Evolutionary conservation across 2,888 invertebrate species (phyloP).

Genomic region (Epiblema foenella): DNA sequence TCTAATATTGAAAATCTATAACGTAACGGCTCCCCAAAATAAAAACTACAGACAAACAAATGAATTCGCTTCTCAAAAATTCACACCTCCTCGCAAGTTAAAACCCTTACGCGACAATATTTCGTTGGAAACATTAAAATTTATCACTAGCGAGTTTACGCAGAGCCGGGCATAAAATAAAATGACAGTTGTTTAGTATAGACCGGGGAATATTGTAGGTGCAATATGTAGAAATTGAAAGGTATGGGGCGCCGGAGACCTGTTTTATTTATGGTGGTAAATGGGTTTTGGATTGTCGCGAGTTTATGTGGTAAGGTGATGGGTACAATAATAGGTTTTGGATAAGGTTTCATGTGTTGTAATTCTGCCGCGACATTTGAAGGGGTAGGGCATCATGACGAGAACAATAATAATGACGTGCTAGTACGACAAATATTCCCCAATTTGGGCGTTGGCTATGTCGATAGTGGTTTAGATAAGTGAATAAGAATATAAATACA

Average conservation of each 20-base stretch:
- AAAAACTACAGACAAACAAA: conserved; percentile 35
- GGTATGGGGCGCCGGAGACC: conserved; percentile 79
- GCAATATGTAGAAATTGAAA: conserved; percentile 79
- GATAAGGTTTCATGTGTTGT: conserved; percentile 22
- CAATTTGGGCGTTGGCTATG: neutral
- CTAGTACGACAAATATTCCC: neutral
- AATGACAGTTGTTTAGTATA: conserved; percentile 84
- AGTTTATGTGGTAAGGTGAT: conserved; percentile 59
- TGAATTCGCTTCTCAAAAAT: conserved; percentile 42
- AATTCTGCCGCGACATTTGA: neutral
- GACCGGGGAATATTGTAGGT: conserved; percentile 76
- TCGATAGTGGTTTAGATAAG: too few species aligned
- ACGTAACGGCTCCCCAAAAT: conserved; percentile 12
- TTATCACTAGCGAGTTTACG: conserved; percentile 81
- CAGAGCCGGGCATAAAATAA: conserved; percentile 83
- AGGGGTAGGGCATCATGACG: neutral
- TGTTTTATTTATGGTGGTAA: conserved; percentile 80
- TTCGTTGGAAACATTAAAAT: conserved; percentile 80
- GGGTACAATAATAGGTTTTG: conserved; percentile 41
- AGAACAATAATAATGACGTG: neutral
- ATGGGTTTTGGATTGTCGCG: conserved; percentile 79
- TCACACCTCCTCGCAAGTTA: conserved; percentile 36
- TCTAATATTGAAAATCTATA: neutral
- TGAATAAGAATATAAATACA: too few species aligned
- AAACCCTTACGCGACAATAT: conserved; percentile 72